phyloP scores from a whole-genome alignment of 23 tunicate genomes.

The Phallusia fumigata region DNA sequence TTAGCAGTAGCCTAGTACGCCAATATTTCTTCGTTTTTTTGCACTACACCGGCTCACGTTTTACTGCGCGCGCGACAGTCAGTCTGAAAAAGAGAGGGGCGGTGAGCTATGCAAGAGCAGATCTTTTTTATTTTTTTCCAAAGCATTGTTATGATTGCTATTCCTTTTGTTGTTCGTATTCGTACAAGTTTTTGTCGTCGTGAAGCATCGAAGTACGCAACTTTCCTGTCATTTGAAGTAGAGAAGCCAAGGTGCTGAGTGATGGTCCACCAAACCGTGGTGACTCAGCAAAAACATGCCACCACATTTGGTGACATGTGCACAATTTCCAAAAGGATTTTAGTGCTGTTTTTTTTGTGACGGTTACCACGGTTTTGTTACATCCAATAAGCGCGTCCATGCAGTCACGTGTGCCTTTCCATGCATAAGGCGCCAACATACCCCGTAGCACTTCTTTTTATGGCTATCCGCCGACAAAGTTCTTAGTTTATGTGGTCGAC shows the following conservation, averaged over 20 bases:
- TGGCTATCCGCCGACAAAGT: background rate
- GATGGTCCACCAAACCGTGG: background rate
- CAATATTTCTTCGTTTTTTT: background rate
- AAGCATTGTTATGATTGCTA: background rate
- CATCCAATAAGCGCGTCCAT: slow-evolving; percentile 10
- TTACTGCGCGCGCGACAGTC: background rate
- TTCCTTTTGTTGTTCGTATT: background rate
- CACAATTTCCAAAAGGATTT: background rate
- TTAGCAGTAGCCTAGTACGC: background rate
- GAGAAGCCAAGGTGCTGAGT: slow-evolving; percentile 6
- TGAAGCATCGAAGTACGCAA: background rate
- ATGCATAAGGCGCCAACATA: background rate
- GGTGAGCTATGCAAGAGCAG: slow-evolving; percentile 10
- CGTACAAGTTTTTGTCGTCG: background rate
- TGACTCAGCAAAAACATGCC: background rate
- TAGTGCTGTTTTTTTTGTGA: background rate
- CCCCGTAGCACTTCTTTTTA: slow-evolving; percentile 4
- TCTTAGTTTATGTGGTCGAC: background rate
- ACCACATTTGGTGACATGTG: background rate
- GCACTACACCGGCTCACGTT: slow-evolving; percentile 1
- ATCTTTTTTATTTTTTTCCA: background rate
- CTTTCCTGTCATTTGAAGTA: background rate
- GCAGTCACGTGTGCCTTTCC: slow-evolving; percentile 13
- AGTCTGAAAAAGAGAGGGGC: background rate
- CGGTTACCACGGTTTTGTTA: background rate